Conservation (phyloP, 2,113 vertebrate species). For the Hippopotamus amphibius region DNA sequence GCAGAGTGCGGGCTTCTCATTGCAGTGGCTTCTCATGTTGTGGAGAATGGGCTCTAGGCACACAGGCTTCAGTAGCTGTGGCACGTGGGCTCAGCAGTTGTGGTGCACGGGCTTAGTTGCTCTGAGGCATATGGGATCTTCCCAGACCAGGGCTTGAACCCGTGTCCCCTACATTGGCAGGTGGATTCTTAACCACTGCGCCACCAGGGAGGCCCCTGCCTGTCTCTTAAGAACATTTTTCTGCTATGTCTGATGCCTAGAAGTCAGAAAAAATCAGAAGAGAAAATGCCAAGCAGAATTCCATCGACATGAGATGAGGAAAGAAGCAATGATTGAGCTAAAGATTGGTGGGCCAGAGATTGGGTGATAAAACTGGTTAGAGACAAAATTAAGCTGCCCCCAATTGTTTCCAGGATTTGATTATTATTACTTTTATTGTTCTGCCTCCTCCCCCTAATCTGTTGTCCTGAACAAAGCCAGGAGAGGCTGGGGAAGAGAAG, state of each 20-base stretch:
- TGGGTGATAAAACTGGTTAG: neutral
- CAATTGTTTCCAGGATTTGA: slow-evolving; percentile 42
- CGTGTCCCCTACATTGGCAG: no score
- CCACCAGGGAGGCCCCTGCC: neutral
- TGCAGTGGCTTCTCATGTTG: no score
- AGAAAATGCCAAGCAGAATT: neutral
- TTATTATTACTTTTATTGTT: slow-evolving; percentile 8
- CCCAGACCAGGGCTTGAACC: no score
- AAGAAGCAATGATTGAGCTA: neutral
- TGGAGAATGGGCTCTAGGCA: no score
- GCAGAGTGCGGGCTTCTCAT: no score
- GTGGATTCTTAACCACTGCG: no score
- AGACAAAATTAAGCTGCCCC: neutral
- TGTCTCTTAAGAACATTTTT: neutral
- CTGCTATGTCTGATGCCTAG: neutral
- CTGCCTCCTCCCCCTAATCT: neutral
- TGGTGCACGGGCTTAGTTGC: no score
- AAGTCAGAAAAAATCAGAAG: neutral
- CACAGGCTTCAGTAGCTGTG: no score
- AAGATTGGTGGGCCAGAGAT: neutral
- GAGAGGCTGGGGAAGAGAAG: neutral
- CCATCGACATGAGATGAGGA: neutral
- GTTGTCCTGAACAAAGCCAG: neutral
- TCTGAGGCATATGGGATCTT: no score
- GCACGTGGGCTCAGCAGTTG: no score